phyloP scores from a whole-genome alignment of 2,797 vertebrate species.

The Sebastes matsubarae region DNA sequence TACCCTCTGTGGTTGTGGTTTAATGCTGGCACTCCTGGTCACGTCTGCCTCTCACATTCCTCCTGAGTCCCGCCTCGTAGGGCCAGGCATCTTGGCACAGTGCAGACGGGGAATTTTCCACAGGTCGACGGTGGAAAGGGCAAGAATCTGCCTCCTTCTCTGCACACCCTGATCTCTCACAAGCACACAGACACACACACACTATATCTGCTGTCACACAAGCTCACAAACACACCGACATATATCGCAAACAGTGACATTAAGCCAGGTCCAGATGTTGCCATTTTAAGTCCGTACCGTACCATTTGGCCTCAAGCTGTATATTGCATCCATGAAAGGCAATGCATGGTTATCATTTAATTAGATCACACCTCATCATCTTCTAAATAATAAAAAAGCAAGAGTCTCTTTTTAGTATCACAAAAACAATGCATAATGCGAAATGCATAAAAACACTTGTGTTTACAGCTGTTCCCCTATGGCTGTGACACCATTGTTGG shows the following conservation, averaged over 20 bases:
- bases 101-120: slow-evolving; percentile 79
- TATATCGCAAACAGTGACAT: slow-evolving; percentile 39
- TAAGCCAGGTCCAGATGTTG: slow-evolving; percentile 60
- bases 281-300: slow-evolving; percentile 31
- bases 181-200: slow-evolving; percentile 17
- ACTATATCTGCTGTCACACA: slow-evolving; percentile 31
- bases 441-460: slow-evolving; percentile 10
- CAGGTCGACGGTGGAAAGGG: slow-evolving; percentile 68
- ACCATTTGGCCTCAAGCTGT: slow-evolving; percentile 27
- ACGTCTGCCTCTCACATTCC: slow-evolving; percentile 68
- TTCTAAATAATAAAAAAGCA: not conserved
- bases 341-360: slow-evolving; percentile 33
- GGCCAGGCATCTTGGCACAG: slow-evolving; percentile 69
- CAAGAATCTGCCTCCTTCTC: slow-evolving; percentile 57
- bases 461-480: not conserved
- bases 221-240: not conserved
- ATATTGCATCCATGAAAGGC: slow-evolving; percentile 23
- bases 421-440: slow-evolving; percentile 1
- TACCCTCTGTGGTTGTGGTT: slow-evolving; percentile 25
- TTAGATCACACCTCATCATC: slow-evolving; percentile 26
- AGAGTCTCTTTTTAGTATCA: not conserved
- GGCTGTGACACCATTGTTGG: slow-evolving; percentile 16
- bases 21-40: slow-evolving; percentile 53
- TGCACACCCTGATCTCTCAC: slow-evolving; percentile 34
- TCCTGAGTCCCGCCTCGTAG: slow-evolving; percentile 41